phyloP scores from a whole-genome alignment of 2,888 invertebrate genomes.

The Apotomis capreana region DNA sequence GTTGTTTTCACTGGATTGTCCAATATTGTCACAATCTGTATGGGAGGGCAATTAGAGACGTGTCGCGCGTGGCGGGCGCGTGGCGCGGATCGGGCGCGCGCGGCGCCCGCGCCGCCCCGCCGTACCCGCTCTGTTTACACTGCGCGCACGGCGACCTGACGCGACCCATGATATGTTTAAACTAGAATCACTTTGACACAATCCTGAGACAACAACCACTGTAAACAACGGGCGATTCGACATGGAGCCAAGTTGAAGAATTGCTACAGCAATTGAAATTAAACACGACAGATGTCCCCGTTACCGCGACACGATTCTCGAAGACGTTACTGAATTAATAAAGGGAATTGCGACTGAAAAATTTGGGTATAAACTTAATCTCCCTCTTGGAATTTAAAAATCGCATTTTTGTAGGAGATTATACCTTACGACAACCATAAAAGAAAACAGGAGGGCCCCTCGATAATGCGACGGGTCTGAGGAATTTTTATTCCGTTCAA shows the following conservation, averaged over 20 bases:
- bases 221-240: conserved; percentile 12
- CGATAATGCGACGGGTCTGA: conserved; percentile 80
- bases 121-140: conserved; percentile 62
- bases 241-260: not conserved
- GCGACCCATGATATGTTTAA: conserved; percentile 65
- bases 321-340: conserved; percentile 68
- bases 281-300: conserved; percentile 54
- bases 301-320: conserved; percentile 57
- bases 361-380: conserved; percentile 72
- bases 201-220: conserved; percentile 8
- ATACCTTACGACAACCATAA: conserved; percentile 83
- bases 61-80: conserved; percentile 78
- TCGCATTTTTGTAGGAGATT: conserved; percentile 83
- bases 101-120: conserved; percentile 48
- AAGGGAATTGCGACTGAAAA: conserved; percentile 73
- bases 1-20: conserved; percentile 82
- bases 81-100: conserved; percentile 56
- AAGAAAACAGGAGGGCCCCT: conserved; percentile 81
- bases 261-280: conserved; percentile 40
- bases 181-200: conserved; percentile 42
- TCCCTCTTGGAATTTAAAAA: conserved; percentile 81
- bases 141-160: conserved; percentile 66
- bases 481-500: conserved; percentile 83
- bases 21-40: conserved; percentile 81
- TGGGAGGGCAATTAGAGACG: conserved; percentile 81